Conservation (phyloP, 2,113 vertebrate genomes). For the Notothenia coriiceps region DNA sequence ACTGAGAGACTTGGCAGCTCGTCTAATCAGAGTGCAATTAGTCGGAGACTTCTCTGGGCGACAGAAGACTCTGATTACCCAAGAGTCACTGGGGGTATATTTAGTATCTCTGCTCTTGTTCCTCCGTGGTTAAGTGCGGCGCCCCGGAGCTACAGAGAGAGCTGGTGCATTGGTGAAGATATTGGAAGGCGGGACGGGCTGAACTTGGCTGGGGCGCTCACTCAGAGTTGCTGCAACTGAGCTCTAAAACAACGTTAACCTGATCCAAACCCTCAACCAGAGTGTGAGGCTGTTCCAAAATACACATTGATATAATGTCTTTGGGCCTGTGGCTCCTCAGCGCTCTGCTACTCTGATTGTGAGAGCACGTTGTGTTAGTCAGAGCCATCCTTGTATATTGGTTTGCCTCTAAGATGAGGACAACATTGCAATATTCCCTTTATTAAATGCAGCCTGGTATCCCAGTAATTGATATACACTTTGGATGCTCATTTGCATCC, state of each 20-base stretch:
- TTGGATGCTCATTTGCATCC: neutral
- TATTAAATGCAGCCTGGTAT: neutral
- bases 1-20: conserved; percentile 71
- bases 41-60: conserved; percentile 80
- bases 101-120: conserved; percentile 79
- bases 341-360: neutral
- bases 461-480: neutral
- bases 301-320: conserved; percentile 13
- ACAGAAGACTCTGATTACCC: conserved; percentile 84
- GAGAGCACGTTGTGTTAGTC: neutral
- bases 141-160: conserved; percentile 69
- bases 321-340: neutral
- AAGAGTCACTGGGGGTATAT: conserved; percentile 84
- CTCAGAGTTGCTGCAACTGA: conserved; percentile 13
- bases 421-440: neutral
- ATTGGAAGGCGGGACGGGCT: conserved; percentile 24
- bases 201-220: conserved; percentile 33
- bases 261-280: conserved; percentile 44
- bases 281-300: conserved; percentile 21
- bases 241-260: conserved; percentile 27
- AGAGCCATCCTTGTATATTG: neutral
- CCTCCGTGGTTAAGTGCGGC: conserved; percentile 44
- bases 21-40: conserved; percentile 85
- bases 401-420: neutral
- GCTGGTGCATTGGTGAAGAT: conserved; percentile 37